Evolutionary conservation across 2,797 vertebrate genomes (phyloP), one percentile per base, ranked within the genome.

Genomic region (Sebastes itinus): DNA sequence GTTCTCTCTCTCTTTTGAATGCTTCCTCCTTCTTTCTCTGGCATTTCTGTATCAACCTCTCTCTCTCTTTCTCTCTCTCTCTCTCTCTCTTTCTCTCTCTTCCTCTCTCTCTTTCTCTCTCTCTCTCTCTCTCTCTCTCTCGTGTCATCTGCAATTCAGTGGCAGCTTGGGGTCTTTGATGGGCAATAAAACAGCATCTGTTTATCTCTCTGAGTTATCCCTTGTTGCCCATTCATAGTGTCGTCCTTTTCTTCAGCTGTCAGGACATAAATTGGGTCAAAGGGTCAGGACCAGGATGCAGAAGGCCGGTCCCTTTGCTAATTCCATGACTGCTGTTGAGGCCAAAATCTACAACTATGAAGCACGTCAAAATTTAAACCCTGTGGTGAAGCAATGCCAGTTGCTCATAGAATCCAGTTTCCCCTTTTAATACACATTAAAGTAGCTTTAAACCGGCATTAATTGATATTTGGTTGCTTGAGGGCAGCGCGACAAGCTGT

Each of bases 201-300:
- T 79, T 78, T 72, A 81, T 77, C 77, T 78, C 8, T 66, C 35
- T 10, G 10, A 28, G 58, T 78, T 60, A 8, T 76, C 69, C 65
- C 75, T 55, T 23, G 60, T 65, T 73, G 61, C 35, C 52, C 27
- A 75, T 80, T 80, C 55, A 52, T 28, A 75, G 75, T 18, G 7
- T 65, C 69, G 49, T 13, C 18, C n/a, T 42, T 63, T 55, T 74
- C 54, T 46, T 58, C 32, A 74, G 74, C 69, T 80, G 72, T 77
- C 76, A 75, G 76, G 66, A 70, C 65, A 84, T 69, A 13, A 84
- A 81, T 4, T 28, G 85, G 80, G 80, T 88, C 76, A 86, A 12
- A 28, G 66, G 82, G 85, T 91, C 79, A 85, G 49, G 49, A 60
- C 49, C 32, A 35, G 35, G 16, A 60, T 49, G 6, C 65, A 75